phyloP scores from a whole-genome alignment of 2,113 vertebrate species.

The Oplegnathus fasciatus region DNA sequence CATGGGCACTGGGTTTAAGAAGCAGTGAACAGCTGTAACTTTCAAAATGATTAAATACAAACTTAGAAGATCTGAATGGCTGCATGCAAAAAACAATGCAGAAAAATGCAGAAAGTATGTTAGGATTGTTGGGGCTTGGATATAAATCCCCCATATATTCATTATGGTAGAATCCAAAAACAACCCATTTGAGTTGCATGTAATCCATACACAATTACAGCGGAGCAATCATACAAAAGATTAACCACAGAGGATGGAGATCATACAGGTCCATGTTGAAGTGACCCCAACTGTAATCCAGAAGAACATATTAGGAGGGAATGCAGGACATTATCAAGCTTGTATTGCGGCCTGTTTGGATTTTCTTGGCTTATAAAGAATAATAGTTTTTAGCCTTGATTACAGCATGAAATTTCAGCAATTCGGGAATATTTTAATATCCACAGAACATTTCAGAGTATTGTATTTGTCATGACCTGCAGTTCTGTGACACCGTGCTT shows the following conservation, averaged over 20 bases:
- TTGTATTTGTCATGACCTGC: neutral
- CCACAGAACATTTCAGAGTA: neutral
- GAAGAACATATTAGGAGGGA: conserved; percentile 5
- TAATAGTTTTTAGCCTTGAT: neutral
- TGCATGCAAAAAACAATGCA: neutral
- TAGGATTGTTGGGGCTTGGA: neutral
- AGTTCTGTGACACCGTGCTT: neutral
- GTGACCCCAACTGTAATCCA: conserved; percentile 24
- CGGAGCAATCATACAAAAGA: conserved; percentile 35
- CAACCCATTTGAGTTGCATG: conserved; percentile 13
- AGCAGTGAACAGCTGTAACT: neutral
- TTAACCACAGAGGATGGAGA: conserved; percentile 35
- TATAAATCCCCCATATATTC: neutral
- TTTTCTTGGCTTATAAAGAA: neutral
- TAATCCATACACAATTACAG: conserved; percentile 39
- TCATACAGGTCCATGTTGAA: conserved; percentile 9
- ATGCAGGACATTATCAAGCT: conserved; percentile 15
- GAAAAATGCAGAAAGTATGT: neutral
- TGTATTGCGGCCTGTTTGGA: neutral
- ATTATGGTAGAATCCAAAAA: neutral
- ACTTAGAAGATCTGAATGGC: neutral
- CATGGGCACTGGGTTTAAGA: conserved; percentile 7
- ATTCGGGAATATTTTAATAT: neutral
- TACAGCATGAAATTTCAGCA: neutral
- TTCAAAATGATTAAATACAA: conserved; percentile 16